Evolutionary conservation across 2,888 invertebrate species (phyloP), one percentile per base, ranked within the genome.

Genomic region (Phaedon cochleariae): DNA sequence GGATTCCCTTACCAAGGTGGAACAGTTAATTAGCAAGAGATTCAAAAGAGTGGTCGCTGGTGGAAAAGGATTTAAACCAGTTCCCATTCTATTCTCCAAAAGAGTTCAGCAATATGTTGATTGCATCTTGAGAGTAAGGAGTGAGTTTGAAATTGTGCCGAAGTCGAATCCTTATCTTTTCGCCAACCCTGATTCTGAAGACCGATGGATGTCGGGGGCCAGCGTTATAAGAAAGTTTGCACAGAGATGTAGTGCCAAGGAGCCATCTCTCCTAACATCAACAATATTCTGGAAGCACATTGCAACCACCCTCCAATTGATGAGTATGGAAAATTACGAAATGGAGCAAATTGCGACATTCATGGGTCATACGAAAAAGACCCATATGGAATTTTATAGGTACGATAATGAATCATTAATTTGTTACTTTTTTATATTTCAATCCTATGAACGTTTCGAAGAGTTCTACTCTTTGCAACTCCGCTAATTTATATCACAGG

Each of bases 11-110:
- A 60, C 66, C 10, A 6, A 29, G 18, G 41, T 59, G 2, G 67
- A 69, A 66, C 69, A 67, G 57, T 49, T 61, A 34, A 41, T 72
- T 15, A 41, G 52, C 49, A 64, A 49, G 22, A 21, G 57, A 6
- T 71, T 69, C 69, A 72, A 72, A 62, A 52, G 71, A 46, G 59
- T 73, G 4, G 62, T 74, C n/a, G 62, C 59, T 22, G 62, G 61
- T 48, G 73, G 71, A 41, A 73, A 74, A 64, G 71, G 74, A 15
- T 67, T 12, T 12, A 69, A 65, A 61, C 62, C 68, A 10, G 65
- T 69, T 12, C 54, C 72, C 21, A 71, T 73, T 20, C 52, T 73
- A 34, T 73, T 72, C 21, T 41, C 68, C 6, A 66, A 34, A 60
- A 48, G 51, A 54, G 20, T 65, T 4, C 70, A 71, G 66, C 54